Conservation (phyloP, 2,797 vertebrate genomes). For the Falco concolor region DNA sequence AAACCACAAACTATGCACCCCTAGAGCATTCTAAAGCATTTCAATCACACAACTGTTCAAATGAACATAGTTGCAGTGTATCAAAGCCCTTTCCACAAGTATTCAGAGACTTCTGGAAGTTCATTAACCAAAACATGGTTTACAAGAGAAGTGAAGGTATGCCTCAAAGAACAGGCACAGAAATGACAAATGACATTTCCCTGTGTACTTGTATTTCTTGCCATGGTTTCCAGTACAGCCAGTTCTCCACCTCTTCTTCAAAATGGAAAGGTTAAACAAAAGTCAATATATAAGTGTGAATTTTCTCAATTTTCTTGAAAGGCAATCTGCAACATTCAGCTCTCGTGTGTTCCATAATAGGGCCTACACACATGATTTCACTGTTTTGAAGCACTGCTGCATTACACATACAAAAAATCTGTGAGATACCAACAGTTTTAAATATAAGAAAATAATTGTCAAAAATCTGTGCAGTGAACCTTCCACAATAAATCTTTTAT, state of each 20-base stretch:
- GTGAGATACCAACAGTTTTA: not conserved
- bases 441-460: not conserved
- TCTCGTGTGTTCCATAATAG: not conserved
- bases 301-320: not conserved
- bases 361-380: not conserved
- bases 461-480: not conserved
- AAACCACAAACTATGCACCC: not conserved
- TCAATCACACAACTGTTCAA: not conserved
- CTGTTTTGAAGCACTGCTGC: not conserved
- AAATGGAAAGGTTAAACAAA: not conserved
- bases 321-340: not conserved
- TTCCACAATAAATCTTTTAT: not conserved
- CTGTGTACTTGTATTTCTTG: not conserved
- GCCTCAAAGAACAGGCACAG: not conserved
- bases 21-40: not conserved
- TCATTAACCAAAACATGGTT: not conserved
- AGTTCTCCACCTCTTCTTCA: not conserved
- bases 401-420: not conserved
- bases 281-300: not conserved
- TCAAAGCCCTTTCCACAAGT: not conserved
- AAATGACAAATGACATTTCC: not conserved
- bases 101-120: not conserved
- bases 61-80: not conserved
- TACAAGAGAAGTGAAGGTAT: not conserved
- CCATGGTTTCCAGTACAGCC: not conserved